Base-by-base conservation (phyloP, 1,140 invertebrate species). In the Maconellicoccus hirsutus region DNA sequence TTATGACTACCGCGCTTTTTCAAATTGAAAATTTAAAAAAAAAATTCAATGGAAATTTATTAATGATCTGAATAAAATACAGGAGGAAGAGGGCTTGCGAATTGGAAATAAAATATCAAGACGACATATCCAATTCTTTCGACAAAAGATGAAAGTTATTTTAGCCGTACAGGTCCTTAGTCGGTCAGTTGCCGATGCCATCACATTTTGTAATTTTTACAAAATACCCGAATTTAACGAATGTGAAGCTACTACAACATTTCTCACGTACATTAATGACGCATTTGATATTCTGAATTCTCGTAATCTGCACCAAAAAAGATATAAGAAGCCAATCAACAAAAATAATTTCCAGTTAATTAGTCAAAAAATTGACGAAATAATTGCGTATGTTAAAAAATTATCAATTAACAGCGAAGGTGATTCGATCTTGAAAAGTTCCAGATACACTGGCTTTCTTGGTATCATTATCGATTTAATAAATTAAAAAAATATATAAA, bases 391-490 rank as follows among this genome's bases (percentile, higher is more conserved):
- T 52, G 2, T 52, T 3, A 52, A 16, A 52, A 52, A 16, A 4
- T 19, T 19, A 52, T 16, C 2, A 23, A 25, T 23, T 1, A 19
- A 23, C 3, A 23, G 1, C 21, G 39, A 38, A 25, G 23, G 27
- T 19, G 42, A 16, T 25, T 26, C 21, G 16, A 7, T 29, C 4
- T 70, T 70, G 22, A 39, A 61, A 16, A 42, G 19, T 19, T 19
- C 19, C 19, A 59, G 71, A 70, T 70, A 72, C 0, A 61, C 38
- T 59, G 69, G 71, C 10, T 72, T 72, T 21, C 16, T 70, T 1
- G 69, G 71, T 21, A 23, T 70, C 10, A 70, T 72, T 14, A 21
- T 72, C 3, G 33, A 16, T 16, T 22, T 72, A 6, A 8, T 10
- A 39, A 72, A 70, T 70, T 12, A 14, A 70, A 0, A 4, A 59